Base-by-base conservation (phyloP, 2,113 vertebrate genomes). In the Phasianus colchicus region DNA sequence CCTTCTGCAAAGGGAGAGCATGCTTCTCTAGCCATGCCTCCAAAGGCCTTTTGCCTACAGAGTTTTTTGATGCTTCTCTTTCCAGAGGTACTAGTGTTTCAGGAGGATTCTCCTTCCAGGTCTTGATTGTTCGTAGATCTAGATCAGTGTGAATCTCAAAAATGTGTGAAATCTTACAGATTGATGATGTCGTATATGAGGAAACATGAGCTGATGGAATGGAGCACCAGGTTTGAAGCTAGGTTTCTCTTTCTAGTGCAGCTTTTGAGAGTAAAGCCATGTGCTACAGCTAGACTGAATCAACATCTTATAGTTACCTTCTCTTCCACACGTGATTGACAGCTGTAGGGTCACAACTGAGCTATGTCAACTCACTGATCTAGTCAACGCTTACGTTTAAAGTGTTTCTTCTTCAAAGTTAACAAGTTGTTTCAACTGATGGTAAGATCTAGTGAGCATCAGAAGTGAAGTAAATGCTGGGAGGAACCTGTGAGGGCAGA, bases 1-100 rank as follows among this genome's bases (percentile, higher is more conserved):
- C 42, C 8, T 85, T 84, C 43, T 70, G 13, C 45, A 79, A 43
- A 91, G 10, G 11, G 13, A 72, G 16, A 1, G 2, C 24, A 1
- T 29, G 3, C 8, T 29, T 81, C 36, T 34, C 11, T 30, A 1
- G 50, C 36, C 3, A 0, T 12, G 2, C 13, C 21, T 65, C 30
- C 13, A 30, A 77, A 78, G 6, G 38, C 24, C 38, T 67, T 73
- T 34, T 89, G 9, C 32, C 15, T 60, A 18, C 9, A 13, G 14
- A 63, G 54, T 3, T 83, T 71, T 86, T 69, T 14, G 19, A 22
- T 40, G 30, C 9, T 6, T 69, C 4, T 73, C 2, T 4, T 72
- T 17, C 16, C 36, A 63, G 38, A 80, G 13, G 17, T 9, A 42
- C 27, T 30, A 9, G 29, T 70, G 18, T 66, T 88, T 80, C 36